Conservation (phyloP, 2,888 invertebrate genomes). For the Drosophila fungiperda region DNA sequence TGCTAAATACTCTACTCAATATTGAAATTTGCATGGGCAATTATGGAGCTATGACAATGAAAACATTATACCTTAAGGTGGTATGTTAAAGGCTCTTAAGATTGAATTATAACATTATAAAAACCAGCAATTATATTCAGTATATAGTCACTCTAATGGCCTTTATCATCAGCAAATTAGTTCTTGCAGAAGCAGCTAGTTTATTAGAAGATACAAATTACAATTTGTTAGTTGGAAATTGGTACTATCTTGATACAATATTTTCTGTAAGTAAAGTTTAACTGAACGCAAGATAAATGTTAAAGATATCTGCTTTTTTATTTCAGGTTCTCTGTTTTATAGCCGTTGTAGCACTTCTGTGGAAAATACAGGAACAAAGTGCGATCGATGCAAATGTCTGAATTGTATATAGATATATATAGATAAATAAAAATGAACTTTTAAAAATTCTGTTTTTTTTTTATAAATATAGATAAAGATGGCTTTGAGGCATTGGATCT, state of each 20-base stretch:
- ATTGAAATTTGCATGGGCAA: not conserved
- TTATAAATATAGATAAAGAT: too few species aligned
- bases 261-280: constrained; percentile 17
- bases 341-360: not conserved
- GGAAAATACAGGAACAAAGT: not conserved
- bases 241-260: constrained; percentile 16
- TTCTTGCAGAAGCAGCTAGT: not conserved
- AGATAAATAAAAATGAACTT: too few species aligned
- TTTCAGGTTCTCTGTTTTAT: constrained; percentile 13
- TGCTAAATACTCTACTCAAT: constrained; percentile 8
- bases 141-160: not conserved
- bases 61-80: constrained; percentile 1
- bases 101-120: not conserved
- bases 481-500: too few species aligned
- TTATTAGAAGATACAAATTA: not conserved
- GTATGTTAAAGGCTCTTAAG: not conserved
- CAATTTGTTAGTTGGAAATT: not conserved
- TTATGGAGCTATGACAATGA: constrained; percentile 11
- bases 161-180: constrained; percentile 22
- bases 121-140: not conserved
- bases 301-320: not conserved
- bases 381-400: not conserved
- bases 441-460: too few species aligned
- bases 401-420: not conserved
- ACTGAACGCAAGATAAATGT: not conserved